phyloP scores from a whole-genome alignment of 2,888 invertebrate genomes.

The Acanthosoma haemorrhoidale region DNA sequence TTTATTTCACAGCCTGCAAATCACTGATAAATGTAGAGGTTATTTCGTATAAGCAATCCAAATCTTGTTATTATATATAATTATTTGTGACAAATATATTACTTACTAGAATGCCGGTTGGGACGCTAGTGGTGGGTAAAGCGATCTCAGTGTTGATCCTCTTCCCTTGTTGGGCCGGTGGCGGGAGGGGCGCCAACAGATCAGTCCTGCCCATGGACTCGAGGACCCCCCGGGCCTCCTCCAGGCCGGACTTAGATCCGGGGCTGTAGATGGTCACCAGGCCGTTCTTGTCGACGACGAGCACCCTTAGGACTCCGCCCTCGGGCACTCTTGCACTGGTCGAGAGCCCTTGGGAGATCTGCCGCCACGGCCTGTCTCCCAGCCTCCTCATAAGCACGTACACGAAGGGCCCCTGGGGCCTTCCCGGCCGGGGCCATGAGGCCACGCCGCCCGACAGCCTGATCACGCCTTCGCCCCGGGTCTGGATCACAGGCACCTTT shows the following conservation, averaged over 20 bases:
- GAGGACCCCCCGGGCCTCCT: conserved; percentile 46
- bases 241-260: conserved; percentile 44
- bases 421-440: conserved; percentile 58
- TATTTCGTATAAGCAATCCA: too few species aligned
- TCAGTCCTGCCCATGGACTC: conserved; percentile 43
- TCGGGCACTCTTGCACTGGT: conserved; percentile 57
- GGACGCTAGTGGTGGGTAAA: conserved; percentile 47
- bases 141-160: conserved; percentile 52
- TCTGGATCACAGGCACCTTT: conserved; percentile 64
- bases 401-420: conserved; percentile 50
- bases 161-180: conserved; percentile 46
- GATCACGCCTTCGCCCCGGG: conserved; percentile 63
- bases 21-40: too few species aligned
- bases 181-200: conserved; percentile 44
- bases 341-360: conserved; percentile 55
- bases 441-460: conserved; percentile 58
- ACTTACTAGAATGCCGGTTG: conserved; percentile 34
- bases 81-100: too few species aligned
- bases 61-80: too few species aligned
- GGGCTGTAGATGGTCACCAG: conserved; percentile 66
- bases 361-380: conserved; percentile 44
- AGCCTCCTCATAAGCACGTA: conserved; percentile 64
- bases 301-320: conserved; percentile 59
- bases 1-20: too few species aligned
- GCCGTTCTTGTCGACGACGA: conserved; percentile 65